These are phyloP conservation scores for Napeogenes sylphis DNA, from an alignment of 2,888 invertebrate species.

Conservation along the genomic window DNA sequence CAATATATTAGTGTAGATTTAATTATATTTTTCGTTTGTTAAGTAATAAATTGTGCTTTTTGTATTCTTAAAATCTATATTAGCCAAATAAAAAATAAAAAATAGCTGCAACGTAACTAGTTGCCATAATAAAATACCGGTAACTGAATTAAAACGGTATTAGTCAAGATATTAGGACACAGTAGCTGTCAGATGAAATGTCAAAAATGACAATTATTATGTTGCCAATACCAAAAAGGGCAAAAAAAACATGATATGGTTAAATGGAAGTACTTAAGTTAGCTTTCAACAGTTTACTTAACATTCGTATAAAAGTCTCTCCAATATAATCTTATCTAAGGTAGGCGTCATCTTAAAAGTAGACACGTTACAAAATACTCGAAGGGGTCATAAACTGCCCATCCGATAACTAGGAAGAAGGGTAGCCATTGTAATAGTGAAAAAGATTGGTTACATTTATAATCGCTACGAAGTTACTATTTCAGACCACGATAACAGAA, in stretches of 20 bases:
- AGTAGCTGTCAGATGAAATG: background rate
- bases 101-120: conserved; percentile 40
- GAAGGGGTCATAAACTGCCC: conserved; percentile 59
- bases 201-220: conserved; percentile 3
- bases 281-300: conserved; percentile 74
- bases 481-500: conserved; percentile 42
- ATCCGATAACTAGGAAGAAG: conserved; percentile 49
- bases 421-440: conserved; percentile 63
- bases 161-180: background rate
- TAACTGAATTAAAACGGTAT: conserved; percentile 7
- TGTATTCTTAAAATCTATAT: conserved; percentile 66
- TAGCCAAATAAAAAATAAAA: conserved; percentile 59
- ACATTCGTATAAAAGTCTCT: conserved; percentile 78
- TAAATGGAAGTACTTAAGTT: conserved; percentile 73
- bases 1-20: conserved; percentile 73
- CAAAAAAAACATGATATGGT: conserved; percentile 63
- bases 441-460: conserved; percentile 62
- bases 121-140: conserved; percentile 43
- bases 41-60: conserved; percentile 73
- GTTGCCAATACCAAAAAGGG: conserved; percentile 8
- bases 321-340: conserved; percentile 76
- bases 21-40: conserved; percentile 40
- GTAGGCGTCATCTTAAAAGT: conserved; percentile 67
- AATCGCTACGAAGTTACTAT: conserved; percentile 58
- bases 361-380: conserved; percentile 62